Conservation (phyloP, 2,888 invertebrate genomes). For the Agrotis ipsilon region DNA sequence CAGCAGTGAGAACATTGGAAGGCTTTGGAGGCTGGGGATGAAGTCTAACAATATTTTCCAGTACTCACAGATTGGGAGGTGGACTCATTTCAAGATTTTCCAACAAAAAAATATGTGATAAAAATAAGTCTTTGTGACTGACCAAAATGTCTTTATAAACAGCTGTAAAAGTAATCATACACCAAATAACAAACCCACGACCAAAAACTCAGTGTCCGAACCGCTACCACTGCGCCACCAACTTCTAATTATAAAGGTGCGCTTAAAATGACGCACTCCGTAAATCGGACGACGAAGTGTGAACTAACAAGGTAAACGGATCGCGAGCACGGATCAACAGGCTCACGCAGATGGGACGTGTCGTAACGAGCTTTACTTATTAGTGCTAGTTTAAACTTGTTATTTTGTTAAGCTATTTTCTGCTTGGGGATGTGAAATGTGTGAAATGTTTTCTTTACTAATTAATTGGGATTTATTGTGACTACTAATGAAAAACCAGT, state of each 20-base stretch:
- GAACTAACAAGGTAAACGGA: conserved; percentile 65
- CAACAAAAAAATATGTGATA: no score
- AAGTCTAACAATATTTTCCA: no score
- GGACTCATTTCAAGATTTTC: no score
- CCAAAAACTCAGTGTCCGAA: background rate
- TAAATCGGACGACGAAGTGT: conserved; percentile 58
- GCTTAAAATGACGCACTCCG: conserved; percentile 37
- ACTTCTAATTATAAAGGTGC: conserved; percentile 48
- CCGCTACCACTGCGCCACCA: background rate
- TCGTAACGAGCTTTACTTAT: conserved; percentile 60
- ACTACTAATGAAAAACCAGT: background rate
- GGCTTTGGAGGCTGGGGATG: no score
- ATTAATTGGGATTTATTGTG: conserved; percentile 10
- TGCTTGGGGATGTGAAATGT: conserved; percentile 15
- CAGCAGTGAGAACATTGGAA: no score
- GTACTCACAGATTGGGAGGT: no score
- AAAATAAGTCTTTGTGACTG: no score
- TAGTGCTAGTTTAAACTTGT: conserved; percentile 50
- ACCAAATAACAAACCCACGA: background rate
- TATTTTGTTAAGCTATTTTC: conserved; percentile 45
- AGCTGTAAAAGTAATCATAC: background rate
- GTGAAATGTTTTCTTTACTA: conserved; percentile 8
- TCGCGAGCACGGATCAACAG: conserved; percentile 58
- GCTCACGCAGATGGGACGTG: conserved; percentile 61
- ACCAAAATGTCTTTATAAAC: no score